phyloP scores from a whole-genome alignment of 1,140 invertebrate genomes.

The Habropoda laboriosa region DNA sequence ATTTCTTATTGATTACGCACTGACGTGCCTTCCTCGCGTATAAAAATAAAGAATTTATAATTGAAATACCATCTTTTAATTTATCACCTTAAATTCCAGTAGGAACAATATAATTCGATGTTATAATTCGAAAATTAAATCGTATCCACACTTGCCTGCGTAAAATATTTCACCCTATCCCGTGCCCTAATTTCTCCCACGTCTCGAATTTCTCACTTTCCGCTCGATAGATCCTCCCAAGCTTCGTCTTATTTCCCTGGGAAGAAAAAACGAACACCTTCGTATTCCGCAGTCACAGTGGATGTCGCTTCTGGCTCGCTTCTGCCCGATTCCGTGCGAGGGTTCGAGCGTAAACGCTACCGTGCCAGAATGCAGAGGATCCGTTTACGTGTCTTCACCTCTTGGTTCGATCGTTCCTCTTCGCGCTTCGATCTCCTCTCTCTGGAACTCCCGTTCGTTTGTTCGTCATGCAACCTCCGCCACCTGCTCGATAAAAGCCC shows the following conservation, averaged over 20 bases:
- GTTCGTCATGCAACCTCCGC: constrained; percentile 7
- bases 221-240: not conserved
- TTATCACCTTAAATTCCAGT: too few species aligned
- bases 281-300: constrained; percentile 55
- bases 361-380: constrained; percentile 59
- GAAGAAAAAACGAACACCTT: too few species aligned
- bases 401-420: constrained; percentile 7
- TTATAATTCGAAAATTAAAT: too few species aligned
- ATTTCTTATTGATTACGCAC: too few species aligned
- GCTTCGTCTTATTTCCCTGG: not conserved
- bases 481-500: constrained; percentile 31
- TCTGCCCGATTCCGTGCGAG: constrained; percentile 58
- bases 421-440: not conserved
- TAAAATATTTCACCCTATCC: too few species aligned
- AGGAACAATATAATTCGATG: too few species aligned
- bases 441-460: not conserved
- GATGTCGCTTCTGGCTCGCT: constrained; percentile 60
- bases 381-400: constrained; percentile 36
- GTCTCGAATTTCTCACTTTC: not conserved
- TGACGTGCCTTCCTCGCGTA: too few species aligned
- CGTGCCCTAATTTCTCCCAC: not conserved
- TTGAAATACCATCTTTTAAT: too few species aligned
- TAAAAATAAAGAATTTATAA: too few species aligned
- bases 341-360: constrained; percentile 58
- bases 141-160: too few species aligned